Conservation (phyloP, 2,113 vertebrate species). For the Bombycilla garrulus region DNA sequence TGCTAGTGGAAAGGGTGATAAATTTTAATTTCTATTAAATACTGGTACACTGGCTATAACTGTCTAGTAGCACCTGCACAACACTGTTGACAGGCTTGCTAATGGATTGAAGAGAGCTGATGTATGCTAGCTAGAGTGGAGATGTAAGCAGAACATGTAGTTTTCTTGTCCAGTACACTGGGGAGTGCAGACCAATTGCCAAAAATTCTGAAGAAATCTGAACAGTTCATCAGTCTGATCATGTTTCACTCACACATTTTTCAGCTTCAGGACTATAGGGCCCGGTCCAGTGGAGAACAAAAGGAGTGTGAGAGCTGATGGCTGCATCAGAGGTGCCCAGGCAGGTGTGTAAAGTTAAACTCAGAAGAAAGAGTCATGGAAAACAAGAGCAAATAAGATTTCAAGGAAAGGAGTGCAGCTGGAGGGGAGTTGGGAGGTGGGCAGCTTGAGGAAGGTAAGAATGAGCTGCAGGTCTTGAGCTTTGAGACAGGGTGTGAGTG, state of each 20-base stretch:
- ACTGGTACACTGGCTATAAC: background rate
- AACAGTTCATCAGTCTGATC: background rate
- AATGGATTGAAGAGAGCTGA: background rate
- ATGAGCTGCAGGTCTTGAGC: background rate
- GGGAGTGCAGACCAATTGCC: background rate
- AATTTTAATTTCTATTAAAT: slow-evolving; percentile 1
- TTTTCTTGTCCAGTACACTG: background rate
- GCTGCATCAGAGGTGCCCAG: background rate
- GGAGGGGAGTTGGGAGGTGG: background rate
- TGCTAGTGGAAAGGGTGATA: background rate
- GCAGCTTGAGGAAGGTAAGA: background rate
- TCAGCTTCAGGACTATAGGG: background rate
- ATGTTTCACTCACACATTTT: background rate
- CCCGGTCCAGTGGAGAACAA: background rate
- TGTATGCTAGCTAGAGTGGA: background rate
- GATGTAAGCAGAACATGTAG: background rate
- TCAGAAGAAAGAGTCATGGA: background rate
- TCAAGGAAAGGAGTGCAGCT: background rate
- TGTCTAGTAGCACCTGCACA: background rate
- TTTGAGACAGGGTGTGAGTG: background rate
- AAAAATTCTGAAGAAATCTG: background rate
- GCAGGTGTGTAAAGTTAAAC: background rate
- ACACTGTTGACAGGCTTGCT: background rate
- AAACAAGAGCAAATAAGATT: background rate
- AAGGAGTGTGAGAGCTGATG: background rate